Evolutionary conservation across 2,113 vertebrate genomes (phyloP).

Genomic region (Anseranas semipalmata): DNA sequence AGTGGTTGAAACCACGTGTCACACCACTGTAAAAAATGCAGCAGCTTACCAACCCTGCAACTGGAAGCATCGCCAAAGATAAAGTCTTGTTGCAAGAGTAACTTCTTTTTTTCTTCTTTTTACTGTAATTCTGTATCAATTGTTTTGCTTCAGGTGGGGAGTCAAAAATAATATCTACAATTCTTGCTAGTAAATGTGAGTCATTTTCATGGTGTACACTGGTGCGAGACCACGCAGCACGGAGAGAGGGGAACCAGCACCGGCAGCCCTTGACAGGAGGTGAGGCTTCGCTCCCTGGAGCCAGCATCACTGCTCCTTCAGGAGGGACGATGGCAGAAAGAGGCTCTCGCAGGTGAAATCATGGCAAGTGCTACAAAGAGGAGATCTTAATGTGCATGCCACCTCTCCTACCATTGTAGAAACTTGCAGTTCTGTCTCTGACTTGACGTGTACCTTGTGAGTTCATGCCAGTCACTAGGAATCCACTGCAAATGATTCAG

Average conservation of each 20-base stretch:
- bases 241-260: neutral
- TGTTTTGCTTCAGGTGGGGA: neutral
- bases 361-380: neutral
- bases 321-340: neutral
- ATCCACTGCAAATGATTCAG: neutral
- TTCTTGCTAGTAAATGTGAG: neutral
- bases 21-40: neutral
- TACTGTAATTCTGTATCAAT: neutral
- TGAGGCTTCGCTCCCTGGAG: neutral
- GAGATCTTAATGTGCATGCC: fast-evolving
- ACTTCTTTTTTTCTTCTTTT: neutral
- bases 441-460: neutral
- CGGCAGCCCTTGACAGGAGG: neutral
- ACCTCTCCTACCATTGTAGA: neutral
- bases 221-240: neutral
- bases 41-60: neutral
- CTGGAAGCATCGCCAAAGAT: neutral
- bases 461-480: neutral
- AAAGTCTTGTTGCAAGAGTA: neutral
- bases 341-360: neutral
- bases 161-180: neutral
- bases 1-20: neutral
- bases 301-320: neutral
- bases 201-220: neutral
- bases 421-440: neutral